phyloP scores from a whole-genome alignment of 1,140 invertebrate genomes.

The silkworm (Bombyx mori) region ASM3026992v2 NC_085112.1:13573501-13574000 shows the following conservation, averaged over 20 bases:
- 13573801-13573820: no score
- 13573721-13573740: no score
- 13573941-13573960: conserved; percentile 89
- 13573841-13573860: no score
- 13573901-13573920: conserved; percentile 95
- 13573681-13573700: neutral
- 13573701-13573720: no score
- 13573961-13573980: conserved; percentile 86
- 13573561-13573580: conserved; percentile 56
- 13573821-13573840: no score
- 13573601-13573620: conserved; percentile 52
- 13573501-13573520: conserved; percentile 2
- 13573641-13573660: conserved; percentile 20
- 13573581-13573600: conserved; percentile 52
- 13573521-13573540: conserved; percentile 15
- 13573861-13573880: conserved; percentile 58
- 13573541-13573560: conserved; percentile 23
- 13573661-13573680: conserved; percentile 23
- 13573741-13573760: no score
- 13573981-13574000: conserved; percentile 84
- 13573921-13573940: conserved; percentile 95
- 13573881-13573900: conserved; percentile 81
- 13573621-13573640: conserved; percentile 17
- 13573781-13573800: no score
- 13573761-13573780: no score